These are phyloP conservation scores for Anarrhichthys ocellatus DNA, from an alignment of 2,113 vertebrate species.

Conservation along the genomic window DNA sequence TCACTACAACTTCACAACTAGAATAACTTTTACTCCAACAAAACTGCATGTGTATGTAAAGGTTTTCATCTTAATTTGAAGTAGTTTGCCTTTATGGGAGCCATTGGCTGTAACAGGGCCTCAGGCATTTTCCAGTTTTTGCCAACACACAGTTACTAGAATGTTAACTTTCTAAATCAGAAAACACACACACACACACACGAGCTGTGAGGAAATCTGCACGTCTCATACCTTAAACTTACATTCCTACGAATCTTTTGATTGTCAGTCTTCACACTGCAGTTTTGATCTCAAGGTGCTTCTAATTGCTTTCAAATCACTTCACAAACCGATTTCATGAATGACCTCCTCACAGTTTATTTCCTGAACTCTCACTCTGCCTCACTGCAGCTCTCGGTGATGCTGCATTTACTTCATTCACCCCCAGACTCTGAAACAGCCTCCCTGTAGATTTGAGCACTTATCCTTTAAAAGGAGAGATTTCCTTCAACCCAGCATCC, in stretches of 20 bases:
- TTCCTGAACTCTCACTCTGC: conserved; percentile 11
- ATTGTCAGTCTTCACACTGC: neutral
- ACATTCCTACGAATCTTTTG: neutral
- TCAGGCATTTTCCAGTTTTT: conserved; percentile 23
- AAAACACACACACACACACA: conserved; percentile 9
- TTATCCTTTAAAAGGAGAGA: neutral
- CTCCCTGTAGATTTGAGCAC: conserved; percentile 20
- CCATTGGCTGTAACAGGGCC: neutral
- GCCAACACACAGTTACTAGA: conserved; percentile 25
- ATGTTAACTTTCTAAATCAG: conserved; percentile 37
- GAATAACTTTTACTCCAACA: conserved; percentile 16
- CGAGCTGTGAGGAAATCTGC: neutral
- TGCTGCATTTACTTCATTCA: conserved; percentile 3
- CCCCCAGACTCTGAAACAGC: conserved; percentile 15
- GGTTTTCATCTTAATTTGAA: conserved; percentile 12
- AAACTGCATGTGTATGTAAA: neutral
- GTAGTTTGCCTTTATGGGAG: conserved; percentile 1
- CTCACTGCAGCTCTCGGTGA: neutral
- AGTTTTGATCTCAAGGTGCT: neutral
- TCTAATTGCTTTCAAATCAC: conserved; percentile 10
- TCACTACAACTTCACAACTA: neutral
- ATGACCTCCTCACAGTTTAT: neutral
- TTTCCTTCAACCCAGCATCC: neutral
- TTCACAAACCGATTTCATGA: neutral
- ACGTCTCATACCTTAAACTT: neutral